Conservation (phyloP, 2,797 vertebrate species). For the Tympanoctomys barrerae region DNA sequence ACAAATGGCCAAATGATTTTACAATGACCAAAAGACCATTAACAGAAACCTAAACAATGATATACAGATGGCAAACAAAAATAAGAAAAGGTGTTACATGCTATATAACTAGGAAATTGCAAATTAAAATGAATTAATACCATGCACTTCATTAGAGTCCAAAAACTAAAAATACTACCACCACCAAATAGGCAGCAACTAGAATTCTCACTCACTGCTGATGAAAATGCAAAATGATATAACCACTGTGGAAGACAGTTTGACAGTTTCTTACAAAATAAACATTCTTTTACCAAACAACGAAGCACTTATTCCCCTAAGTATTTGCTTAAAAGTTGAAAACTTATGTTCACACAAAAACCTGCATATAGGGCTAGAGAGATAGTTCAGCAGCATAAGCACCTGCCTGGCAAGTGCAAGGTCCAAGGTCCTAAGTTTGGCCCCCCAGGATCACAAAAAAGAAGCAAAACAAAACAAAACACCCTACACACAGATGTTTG, state of each 20-base stretch:
- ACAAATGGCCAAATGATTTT: neutral
- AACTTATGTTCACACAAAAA: neutral
- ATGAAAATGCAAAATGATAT: neutral
- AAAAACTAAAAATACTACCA: conserved; percentile 21
- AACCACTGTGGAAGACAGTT: no score
- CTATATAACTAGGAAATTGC: no score
- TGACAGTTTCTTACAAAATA: neutral
- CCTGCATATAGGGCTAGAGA: neutral
- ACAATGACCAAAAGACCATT: neutral
- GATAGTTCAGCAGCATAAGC: no score
- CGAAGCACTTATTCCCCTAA: neutral
- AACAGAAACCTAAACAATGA: neutral
- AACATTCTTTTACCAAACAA: neutral
- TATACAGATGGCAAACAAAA: no score
- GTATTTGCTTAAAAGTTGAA: neutral
- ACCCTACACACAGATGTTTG: neutral
- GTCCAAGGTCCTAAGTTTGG: no score
- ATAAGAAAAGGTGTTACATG: no score
- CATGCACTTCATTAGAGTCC: neutral
- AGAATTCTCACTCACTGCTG: neutral
- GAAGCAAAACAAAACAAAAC: no score
- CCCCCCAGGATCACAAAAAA: no score
- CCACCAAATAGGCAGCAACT: neutral
- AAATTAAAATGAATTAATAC: neutral
- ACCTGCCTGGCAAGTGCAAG: no score